These are phyloP conservation scores for Capitella teleta DNA, from an alignment of 1,140 invertebrate genomes.

Conservation along the genomic window DNA sequence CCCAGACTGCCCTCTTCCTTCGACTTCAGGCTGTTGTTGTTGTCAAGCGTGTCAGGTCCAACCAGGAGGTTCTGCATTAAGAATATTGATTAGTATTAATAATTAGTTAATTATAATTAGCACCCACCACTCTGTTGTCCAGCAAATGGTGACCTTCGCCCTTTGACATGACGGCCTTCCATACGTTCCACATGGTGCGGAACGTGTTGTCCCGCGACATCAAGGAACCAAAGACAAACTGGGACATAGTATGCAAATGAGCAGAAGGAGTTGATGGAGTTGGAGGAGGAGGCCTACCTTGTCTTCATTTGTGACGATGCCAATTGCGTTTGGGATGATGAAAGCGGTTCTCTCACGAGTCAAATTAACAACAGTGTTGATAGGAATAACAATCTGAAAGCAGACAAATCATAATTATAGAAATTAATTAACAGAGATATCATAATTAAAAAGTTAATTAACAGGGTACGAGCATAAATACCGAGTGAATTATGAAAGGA, in stretches of 20 bases:
- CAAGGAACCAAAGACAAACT: constrained; percentile 78
- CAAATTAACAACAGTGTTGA: constrained; percentile 66
- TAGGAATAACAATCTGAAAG: constrained; percentile 47
- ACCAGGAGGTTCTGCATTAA: too few relatives aligned
- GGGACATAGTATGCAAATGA: background rate
- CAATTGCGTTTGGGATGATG: constrained; percentile 78
- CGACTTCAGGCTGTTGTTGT: too few relatives aligned
- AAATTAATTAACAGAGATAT: background rate
- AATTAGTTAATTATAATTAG: too few relatives aligned
- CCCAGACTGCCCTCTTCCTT: too few relatives aligned
- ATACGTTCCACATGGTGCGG: constrained; percentile 69
- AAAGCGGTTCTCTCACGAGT: constrained; percentile 82
- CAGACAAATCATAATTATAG: background rate
- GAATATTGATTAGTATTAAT: too few relatives aligned
- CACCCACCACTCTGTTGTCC: too few relatives aligned
- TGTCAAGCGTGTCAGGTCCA: too few relatives aligned
- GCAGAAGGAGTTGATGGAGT: background rate
- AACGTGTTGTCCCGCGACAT: constrained; percentile 76
- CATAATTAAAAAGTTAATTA: too few relatives aligned
- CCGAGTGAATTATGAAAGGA: background rate
- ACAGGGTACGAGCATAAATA: too few relatives aligned
- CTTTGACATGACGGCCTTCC: too few relatives aligned
- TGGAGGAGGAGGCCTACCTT: background rate
- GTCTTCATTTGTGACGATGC: constrained; percentile 56
- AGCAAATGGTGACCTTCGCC: too few relatives aligned